Evolutionary conservation across 1,140 invertebrate genomes (phyloP), one percentile per base, ranked within the genome.

Genomic region (Neotoxoptera formosana): DNA sequence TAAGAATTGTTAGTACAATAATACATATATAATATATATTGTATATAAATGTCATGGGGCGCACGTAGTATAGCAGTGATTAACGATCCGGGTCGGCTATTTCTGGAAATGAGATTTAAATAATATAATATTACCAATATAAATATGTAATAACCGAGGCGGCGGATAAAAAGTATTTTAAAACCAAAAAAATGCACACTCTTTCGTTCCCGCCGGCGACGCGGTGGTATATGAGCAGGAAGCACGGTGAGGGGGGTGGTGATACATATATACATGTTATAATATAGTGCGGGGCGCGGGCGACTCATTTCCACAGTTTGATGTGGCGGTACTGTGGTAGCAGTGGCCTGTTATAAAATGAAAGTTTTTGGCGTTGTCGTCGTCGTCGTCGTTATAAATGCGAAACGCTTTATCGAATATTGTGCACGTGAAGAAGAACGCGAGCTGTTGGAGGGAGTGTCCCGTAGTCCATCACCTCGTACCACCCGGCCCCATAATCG

Each of bases 331-430:
- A 60, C n/a, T n/a, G 56, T 76, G 60, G 14, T 14, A 20, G 30
- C 34, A 6, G 34, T 2, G 51, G 56, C 17, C 17, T n/a, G 91
- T 51, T 92, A 92, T 92, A 8, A 92, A 92, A 92, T 92, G 91
- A 92, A 92, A 92, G 14, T 91, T 90, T 91, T 91, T 91, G 56
- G 14, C 60, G 41, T 91, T 30, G 56, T 76, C 25, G 56, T 91
- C 56, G 53, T 67, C 23, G 36, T 67, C n/a, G 51, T 76, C 25
- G 56, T 67, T 9, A 67, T 91, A 81, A 92, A 92, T 92, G 91
- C n/a, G 91, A 92, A 81, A 81, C 51, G n/a, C 67, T 92, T 92
- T 81, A 81, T 92, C 76, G 83, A 92, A 92, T 92, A 92, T 84
- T 92, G 60, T 20, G 60, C 91, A 83, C n/a, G 41, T 34, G 30